These are phyloP conservation scores for Furnarius figulus DNA, from an alignment of 2,113 vertebrate genomes.

Conservation along the genomic window DNA sequence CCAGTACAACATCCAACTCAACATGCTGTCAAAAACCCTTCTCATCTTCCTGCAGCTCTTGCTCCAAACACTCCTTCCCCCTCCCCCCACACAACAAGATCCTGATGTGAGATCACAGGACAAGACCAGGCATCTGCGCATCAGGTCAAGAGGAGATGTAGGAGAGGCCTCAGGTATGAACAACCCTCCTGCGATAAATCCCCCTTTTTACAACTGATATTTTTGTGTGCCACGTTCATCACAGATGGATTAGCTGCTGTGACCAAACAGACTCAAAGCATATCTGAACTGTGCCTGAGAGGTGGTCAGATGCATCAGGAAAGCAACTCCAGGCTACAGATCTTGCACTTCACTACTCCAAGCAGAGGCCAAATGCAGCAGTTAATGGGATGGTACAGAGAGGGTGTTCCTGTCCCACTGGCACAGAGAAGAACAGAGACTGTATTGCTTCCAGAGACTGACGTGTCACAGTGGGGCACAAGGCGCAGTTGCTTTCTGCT, in stretches of 20 bases:
- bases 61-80: constrained; percentile 53
- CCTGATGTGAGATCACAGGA: constrained; percentile 54
- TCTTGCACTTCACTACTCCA: neutral
- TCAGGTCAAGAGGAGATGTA: constrained; percentile 61
- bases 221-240: neutral
- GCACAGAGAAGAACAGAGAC: neutral
- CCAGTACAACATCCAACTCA: constrained; percentile 59
- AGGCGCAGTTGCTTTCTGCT: neutral
- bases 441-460: neutral
- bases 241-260: neutral
- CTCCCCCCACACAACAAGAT: constrained; percentile 39
- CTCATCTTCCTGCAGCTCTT: constrained; percentile 65
- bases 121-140: constrained; percentile 48
- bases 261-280: neutral
- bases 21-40: constrained; percentile 63
- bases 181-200: neutral
- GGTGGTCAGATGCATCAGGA: neutral
- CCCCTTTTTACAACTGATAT: neutral
- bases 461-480: neutral
- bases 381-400: neutral
- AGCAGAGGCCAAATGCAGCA: neutral
- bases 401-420: neutral
- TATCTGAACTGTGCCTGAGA: neutral
- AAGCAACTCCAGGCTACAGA: neutral
- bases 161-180: constrained; percentile 62